Conservation (phyloP, 53 echinoderm and acorn worm species). For the Luidia sarsii region DNA sequence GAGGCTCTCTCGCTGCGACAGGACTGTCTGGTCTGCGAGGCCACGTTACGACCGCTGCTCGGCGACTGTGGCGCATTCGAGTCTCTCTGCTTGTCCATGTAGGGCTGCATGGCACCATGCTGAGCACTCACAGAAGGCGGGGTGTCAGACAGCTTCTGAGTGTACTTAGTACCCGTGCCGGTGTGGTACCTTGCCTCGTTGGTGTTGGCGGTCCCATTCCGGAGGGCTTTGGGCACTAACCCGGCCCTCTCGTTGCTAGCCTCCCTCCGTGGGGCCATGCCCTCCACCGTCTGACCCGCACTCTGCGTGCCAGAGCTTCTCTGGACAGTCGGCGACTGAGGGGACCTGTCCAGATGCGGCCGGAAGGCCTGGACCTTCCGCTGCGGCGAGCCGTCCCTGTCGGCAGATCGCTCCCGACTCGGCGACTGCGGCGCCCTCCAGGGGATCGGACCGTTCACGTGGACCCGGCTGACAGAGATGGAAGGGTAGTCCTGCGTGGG, state of each 20-base stretch:
- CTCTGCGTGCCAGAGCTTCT: background rate
- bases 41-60: background rate
- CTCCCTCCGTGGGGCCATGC: background rate
- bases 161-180: background rate
- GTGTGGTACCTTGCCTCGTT: background rate
- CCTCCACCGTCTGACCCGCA: background rate
- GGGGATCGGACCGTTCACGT: background rate
- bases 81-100: background rate
- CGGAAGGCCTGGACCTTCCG: background rate
- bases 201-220: too few relatives aligned
- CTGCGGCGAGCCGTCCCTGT: slow-evolving; percentile 17
- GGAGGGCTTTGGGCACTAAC: too few relatives aligned
- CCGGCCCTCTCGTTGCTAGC: background rate
- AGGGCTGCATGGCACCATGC: background rate
- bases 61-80: slow-evolving; percentile 9
- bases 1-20: background rate
- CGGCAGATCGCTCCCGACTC: background rate
- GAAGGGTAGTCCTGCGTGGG: background rate
- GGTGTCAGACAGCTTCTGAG: slow-evolving; percentile 1
- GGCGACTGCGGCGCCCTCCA: slow-evolving; percentile 9
- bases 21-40: background rate
- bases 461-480: background rate
- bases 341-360: background rate
- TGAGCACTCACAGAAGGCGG: background rate
- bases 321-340: slow-evolving; percentile 8